Conservation (phyloP, 2,888 invertebrate genomes). For the Protonemura montana region DNA sequence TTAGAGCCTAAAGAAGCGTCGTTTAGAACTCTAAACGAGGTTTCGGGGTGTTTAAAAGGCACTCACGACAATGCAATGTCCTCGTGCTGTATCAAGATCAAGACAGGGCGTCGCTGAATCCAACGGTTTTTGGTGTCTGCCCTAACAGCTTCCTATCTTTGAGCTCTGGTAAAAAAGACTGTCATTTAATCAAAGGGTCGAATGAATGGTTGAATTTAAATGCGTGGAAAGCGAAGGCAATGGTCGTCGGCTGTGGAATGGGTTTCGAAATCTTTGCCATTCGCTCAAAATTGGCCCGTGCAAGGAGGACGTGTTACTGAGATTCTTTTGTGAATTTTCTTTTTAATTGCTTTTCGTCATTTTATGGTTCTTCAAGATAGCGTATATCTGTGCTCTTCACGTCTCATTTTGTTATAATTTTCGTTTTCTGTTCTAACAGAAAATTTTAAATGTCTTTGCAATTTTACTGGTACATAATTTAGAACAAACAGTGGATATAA, state of each 20-base stretch:
- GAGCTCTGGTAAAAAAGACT: background rate
- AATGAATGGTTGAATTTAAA: background rate
- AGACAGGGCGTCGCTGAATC: background rate
- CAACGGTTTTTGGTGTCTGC: background rate
- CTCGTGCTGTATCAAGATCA: background rate
- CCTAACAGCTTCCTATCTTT: background rate
- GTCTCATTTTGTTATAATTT: too few species aligned
- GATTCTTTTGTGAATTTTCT: background rate
- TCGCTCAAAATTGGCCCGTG: background rate
- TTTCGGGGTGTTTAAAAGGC: background rate
- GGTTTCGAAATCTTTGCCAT: background rate
- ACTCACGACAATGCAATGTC: slow-evolving; percentile 3
- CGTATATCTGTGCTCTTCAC: too few species aligned
- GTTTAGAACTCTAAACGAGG: background rate
- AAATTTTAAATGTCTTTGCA: too few species aligned
- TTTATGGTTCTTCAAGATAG: too few species aligned
- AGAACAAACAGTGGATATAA: too few species aligned
- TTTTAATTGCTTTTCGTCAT: background rate
- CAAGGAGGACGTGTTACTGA: background rate
- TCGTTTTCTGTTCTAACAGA: too few species aligned
- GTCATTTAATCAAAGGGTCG: background rate
- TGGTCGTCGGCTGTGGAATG: background rate
- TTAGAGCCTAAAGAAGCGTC: background rate
- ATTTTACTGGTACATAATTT: too few species aligned
- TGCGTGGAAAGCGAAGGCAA: too few species aligned